Evolutionary conservation across 2,113 vertebrate species (phyloP).

Genomic region (Mustelus asterias): DNA sequence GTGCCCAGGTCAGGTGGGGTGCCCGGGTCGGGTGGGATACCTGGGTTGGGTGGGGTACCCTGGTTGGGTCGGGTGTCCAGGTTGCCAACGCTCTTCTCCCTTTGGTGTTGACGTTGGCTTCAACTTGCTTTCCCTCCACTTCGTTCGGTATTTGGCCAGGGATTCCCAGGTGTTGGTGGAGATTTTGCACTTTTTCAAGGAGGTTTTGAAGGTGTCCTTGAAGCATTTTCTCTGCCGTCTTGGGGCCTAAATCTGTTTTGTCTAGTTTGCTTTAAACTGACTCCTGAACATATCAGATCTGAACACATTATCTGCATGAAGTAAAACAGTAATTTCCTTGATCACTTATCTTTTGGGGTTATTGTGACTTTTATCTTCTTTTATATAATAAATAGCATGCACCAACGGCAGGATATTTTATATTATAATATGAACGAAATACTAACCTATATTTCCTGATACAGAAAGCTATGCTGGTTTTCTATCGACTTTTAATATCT

Average conservation of each 20-base stretch:
- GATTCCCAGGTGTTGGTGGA: no score
- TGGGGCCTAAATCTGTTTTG: not conserved
- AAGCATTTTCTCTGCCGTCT: no score
- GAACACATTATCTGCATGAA: not conserved
- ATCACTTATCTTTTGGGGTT: not conserved
- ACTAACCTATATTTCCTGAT: not conserved
- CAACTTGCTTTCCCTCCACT: no score
- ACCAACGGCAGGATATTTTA: constrained; percentile 7
- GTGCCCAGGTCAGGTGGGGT: no score
- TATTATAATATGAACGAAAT: not conserved
- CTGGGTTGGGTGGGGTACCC: no score
- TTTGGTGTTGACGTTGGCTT: no score
- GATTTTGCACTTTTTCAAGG: no score
- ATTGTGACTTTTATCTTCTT: not conserved
- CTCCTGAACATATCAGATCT: not conserved
- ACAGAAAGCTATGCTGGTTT: not conserved
- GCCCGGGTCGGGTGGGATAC: no score
- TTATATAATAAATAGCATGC: not conserved
- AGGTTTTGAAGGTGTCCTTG: no score
- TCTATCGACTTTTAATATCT: not conserved
- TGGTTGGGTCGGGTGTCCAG: no score
- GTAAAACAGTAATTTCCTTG: constrained; percentile 5
- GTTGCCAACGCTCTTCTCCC: no score
- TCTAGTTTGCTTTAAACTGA: not conserved
- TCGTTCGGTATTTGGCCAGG: no score